These are phyloP conservation scores for Austrolebias charrua DNA, from an alignment of 2,797 vertebrate genomes.

Conservation along the genomic window DNA sequence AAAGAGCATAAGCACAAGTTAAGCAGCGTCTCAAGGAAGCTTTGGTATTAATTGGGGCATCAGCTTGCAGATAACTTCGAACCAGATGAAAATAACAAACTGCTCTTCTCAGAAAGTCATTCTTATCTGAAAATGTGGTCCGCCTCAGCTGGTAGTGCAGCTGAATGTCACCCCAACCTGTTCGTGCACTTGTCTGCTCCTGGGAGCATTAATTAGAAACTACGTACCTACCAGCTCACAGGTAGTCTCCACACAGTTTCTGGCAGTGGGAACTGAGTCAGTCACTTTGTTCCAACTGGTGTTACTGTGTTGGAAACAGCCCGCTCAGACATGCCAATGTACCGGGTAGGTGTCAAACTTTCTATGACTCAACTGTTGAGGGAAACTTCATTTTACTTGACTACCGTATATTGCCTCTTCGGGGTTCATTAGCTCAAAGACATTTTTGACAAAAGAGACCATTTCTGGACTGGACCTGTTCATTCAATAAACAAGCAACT, in stretches of 20 bases:
- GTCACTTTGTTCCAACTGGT: neutral
- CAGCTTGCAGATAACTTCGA: neutral
- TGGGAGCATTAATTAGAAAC: slow-evolving; percentile 1
- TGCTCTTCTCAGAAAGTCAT: neutral
- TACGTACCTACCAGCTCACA: neutral
- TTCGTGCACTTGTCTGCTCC: neutral
- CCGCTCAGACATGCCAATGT: too few species aligned
- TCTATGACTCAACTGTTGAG: neutral
- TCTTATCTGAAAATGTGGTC: slow-evolving; percentile 5
- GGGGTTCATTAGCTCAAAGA: neutral
- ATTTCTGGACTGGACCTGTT: neutral
- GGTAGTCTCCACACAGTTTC: neutral
- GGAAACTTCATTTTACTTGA: neutral
- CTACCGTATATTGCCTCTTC: neutral
- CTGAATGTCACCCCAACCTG: neutral
- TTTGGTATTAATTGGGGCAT: neutral
- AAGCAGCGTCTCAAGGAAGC: neutral
- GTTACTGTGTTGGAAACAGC: neutral
- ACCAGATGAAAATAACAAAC: neutral
- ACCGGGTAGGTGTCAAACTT: neutral
- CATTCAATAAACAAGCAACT: neutral
- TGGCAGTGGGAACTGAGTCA: neutral
- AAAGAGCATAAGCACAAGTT: too few species aligned
- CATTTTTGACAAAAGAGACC: neutral
- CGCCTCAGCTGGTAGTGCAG: neutral